Conservation (phyloP, 2,888 invertebrate genomes). For the Lacanobia wlatinum region DNA sequence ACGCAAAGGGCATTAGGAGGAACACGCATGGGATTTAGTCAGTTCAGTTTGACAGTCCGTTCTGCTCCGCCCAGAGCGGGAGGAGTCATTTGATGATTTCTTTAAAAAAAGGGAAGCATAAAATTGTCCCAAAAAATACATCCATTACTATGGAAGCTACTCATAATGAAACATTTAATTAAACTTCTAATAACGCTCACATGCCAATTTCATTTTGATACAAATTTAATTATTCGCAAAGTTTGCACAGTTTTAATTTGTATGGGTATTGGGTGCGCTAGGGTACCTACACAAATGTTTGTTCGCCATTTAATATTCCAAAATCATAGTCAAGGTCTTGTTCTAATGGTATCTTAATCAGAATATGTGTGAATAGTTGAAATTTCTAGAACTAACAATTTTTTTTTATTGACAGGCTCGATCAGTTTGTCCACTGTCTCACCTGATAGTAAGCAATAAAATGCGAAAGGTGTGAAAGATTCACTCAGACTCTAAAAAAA, state of each 20-base stretch:
- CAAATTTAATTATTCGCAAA: slow-evolving; percentile 48
- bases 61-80: too few relatives aligned
- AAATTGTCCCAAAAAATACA: not conserved
- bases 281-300: slow-evolving; percentile 43
- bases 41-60: too few relatives aligned
- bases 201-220: slow-evolving; percentile 43
- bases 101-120: not conserved
- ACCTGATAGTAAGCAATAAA: not conserved
- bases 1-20: too few relatives aligned
- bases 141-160: not conserved
- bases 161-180: slow-evolving; percentile 11
- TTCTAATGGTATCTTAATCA: slow-evolving; percentile 16
- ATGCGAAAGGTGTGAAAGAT: not conserved
- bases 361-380: not conserved
- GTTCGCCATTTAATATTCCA: slow-evolving; percentile 42
- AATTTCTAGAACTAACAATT: not conserved
- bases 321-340: slow-evolving; percentile 31
- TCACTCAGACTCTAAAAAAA: not conserved
- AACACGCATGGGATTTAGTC: too few relatives aligned
- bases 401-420: not conserved
- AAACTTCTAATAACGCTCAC: slow-evolving; percentile 15
- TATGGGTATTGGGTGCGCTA: slow-evolving; percentile 23
- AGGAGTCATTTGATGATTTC: not conserved
- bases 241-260: slow-evolving; percentile 50
- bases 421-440: not conserved